Evolutionary conservation across 2,113 vertebrate genomes (phyloP).

Genomic region (Puntigrus tetrazona): DNA sequence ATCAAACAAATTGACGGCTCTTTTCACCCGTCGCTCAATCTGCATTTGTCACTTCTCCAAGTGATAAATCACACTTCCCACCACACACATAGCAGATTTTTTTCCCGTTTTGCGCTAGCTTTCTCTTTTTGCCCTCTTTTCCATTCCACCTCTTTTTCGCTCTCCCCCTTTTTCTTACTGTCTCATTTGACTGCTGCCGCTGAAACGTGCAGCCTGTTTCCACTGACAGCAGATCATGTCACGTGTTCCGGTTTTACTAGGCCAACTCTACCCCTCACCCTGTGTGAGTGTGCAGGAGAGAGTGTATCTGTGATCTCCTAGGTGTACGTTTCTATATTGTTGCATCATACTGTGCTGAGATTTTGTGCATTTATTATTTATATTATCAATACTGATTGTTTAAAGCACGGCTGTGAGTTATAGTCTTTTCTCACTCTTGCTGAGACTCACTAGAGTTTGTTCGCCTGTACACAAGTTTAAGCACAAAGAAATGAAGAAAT

Average conservation of each 20-base stretch:
- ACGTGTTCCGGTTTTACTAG: slow-evolving; percentile 52
- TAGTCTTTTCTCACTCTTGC: neutral
- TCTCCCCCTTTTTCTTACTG: neutral
- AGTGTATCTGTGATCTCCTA: slow-evolving; percentile 22
- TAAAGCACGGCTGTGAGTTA: slow-evolving; percentile 3
- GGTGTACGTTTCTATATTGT: slow-evolving; percentile 21
- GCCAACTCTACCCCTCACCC: slow-evolving; percentile 38
- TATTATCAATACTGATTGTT: neutral
- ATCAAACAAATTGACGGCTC: slow-evolving; percentile 9
- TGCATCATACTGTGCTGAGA: neutral
- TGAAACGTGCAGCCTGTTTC: slow-evolving; percentile 71
- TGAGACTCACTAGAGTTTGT: neutral
- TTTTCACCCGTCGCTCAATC: neutral
- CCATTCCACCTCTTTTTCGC: neutral
- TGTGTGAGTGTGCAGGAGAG: slow-evolving; percentile 13
- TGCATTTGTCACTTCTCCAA: slow-evolving; percentile 34
- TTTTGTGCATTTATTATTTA: neutral
- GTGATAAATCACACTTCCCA: slow-evolving; percentile 33
- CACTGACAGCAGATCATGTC: slow-evolving; percentile 80
- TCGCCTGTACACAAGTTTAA: neutral
- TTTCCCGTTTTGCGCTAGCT: slow-evolving; percentile 33
- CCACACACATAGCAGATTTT: slow-evolving; percentile 23
- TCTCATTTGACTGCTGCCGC: slow-evolving; percentile 44
- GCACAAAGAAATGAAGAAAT: neutral
- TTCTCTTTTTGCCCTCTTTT: neutral